Conservation (phyloP, 2,797 vertebrate species). For the Rousettus madagascariensis region DNA sequence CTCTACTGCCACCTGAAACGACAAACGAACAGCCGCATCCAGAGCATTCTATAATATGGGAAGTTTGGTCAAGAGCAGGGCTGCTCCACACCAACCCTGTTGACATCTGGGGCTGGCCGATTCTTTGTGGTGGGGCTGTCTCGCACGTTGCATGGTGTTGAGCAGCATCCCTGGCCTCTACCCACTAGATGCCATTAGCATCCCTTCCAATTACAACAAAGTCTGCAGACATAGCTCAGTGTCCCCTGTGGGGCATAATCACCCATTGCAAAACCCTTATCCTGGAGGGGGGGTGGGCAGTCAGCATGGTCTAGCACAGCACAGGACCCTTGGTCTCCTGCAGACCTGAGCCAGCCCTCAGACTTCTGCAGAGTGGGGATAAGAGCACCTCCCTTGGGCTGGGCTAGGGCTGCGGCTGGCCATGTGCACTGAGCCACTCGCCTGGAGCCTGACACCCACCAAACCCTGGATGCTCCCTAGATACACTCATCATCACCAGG, state of each 20-base stretch:
- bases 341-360: not conserved
- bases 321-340: not conserved
- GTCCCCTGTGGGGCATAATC: not conserved
- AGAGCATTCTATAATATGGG: not conserved
- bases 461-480: too few species aligned
- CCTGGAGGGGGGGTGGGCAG: not conserved
- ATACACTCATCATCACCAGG: not conserved
- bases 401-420: too few species aligned
- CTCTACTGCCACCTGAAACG: not conserved
- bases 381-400: too few species aligned
- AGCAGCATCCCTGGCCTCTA: not conserved
- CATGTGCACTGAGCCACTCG: not conserved
- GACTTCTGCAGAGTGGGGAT: not conserved
- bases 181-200: not conserved
- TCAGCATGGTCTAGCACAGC: rapidly evolving
- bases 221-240: not conserved
- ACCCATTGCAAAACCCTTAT: not conserved
- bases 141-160: rapidly evolving
- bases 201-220: not conserved
- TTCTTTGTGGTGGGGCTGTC: not conserved
- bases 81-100: not conserved
- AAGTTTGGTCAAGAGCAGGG: not conserved
- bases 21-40: rapidly evolving
- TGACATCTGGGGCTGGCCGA: not conserved
- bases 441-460: too few species aligned